phyloP scores from a whole-genome alignment of 1,140 invertebrate genomes.

The Bombyx mandarina region DNA sequence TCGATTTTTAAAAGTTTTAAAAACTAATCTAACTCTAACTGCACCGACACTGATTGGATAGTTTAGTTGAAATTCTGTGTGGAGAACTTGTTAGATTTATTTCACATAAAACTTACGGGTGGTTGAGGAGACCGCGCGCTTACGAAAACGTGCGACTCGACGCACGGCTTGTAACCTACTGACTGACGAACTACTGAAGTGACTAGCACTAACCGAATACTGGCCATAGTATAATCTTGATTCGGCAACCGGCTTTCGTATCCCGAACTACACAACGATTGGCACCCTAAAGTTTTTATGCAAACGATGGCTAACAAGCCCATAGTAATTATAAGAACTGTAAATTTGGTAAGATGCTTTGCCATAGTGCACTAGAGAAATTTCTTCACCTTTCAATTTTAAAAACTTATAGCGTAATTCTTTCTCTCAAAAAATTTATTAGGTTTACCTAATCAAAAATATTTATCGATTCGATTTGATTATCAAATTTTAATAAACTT shows the following conservation, averaged over 20 bases:
- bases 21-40: constrained; percentile 10
- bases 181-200: not conserved
- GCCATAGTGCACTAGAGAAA: no score
- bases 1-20: constrained; percentile 6
- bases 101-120: constrained; percentile 27
- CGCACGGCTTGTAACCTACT: constrained; percentile 20
- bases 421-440: no score
- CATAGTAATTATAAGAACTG: not conserved
- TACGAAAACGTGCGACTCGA: constrained; percentile 15
- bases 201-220: no score
- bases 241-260: not conserved
- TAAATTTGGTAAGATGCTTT: not conserved
- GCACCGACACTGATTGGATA: constrained; percentile 14
- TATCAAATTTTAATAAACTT: no score
- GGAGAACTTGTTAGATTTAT: constrained; percentile 14
- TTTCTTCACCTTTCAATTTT: no score
- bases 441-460: no score
- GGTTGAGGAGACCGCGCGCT: constrained; percentile 12
- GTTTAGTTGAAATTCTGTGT: constrained; percentile 16
- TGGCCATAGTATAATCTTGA: no score
- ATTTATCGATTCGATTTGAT: no score
- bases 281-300: not conserved
- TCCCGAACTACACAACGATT: not conserved
- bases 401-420: no score
- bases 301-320: not conserved